Conservation (phyloP, 2,113 vertebrate genomes). For the Engraulis encrasicolus region DNA sequence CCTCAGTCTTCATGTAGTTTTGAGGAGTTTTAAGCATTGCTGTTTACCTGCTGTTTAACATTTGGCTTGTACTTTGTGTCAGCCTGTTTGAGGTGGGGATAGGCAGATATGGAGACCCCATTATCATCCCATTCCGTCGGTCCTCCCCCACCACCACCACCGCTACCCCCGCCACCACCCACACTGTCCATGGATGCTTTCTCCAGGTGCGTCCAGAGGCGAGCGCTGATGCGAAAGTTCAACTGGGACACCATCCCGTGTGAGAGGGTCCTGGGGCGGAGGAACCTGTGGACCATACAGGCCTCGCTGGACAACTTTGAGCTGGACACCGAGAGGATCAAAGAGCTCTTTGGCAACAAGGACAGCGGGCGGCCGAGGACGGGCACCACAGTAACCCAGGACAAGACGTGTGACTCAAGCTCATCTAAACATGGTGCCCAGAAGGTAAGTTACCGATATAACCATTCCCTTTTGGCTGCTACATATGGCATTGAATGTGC, state of each 20-base stretch:
- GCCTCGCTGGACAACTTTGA: conserved; percentile 63
- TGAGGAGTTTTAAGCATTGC: not conserved
- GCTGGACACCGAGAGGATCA: conserved; percentile 77
- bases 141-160: conserved; percentile 47
- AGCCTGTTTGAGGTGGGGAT: not conserved
- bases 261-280: conserved; percentile 74
- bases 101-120: not conserved
- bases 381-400: conserved; percentile 45
- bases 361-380: conserved; percentile 56
- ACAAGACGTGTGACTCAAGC: conserved; percentile 49
- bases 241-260: conserved; percentile 82
- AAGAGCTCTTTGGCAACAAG: conserved; percentile 78
- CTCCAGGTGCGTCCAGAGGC: conserved; percentile 42
- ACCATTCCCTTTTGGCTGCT: not conserved
- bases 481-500: not conserved
- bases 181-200: conserved; percentile 29
- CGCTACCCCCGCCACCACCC: conserved; percentile 21
- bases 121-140: conserved; percentile 38
- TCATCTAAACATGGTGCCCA: conserved; percentile 51
- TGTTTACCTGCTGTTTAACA: not conserved
- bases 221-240: conserved; percentile 77
- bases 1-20: not conserved
- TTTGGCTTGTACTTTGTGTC: not conserved
- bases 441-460: conserved; percentile 49
- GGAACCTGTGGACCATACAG: conserved; percentile 78